Conservation (phyloP, 2,797 vertebrate genomes). For the Characodon lateralis region DNA sequence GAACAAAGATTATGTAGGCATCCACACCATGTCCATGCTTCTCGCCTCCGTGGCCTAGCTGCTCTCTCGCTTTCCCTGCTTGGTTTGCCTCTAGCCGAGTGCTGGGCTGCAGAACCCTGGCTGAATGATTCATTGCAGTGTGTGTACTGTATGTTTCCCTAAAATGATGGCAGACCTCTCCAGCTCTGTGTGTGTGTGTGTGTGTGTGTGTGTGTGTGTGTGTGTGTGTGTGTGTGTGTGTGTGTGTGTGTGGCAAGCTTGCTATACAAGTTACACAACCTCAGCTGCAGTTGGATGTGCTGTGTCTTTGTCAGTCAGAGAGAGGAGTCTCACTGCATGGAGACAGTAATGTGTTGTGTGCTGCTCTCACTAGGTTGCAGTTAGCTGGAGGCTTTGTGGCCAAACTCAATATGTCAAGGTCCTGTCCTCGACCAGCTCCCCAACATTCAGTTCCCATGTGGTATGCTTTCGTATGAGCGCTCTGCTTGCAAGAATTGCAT, state of each 20-base stretch:
- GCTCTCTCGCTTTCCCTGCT: conserved; percentile 69
- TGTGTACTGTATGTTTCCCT: conserved; percentile 48
- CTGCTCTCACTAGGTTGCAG: conserved; percentile 32
- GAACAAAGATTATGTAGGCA: conserved; percentile 39
- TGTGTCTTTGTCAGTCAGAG: conserved; percentile 63
- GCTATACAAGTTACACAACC: conserved; percentile 66
- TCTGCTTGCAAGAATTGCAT: not conserved
- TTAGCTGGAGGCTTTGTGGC: conserved; percentile 39
- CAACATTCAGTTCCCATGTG: conserved; percentile 9
- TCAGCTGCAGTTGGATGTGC: conserved; percentile 56
- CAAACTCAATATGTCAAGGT: conserved; percentile 44
- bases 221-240: conserved; percentile 12
- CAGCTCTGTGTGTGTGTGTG: conserved; percentile 8
- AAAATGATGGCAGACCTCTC: conserved; percentile 48
- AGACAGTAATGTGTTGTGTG: conserved; percentile 21
- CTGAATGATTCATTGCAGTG: conserved; percentile 69
- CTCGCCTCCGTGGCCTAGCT: conserved; percentile 62
- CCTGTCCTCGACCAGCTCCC: conserved; percentile 42
- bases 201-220: conserved; percentile 29
- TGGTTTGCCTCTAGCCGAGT: conserved; percentile 71
- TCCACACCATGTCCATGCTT: conserved; percentile 45
- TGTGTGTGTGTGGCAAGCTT: conserved; percentile 31
- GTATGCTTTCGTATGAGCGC: not conserved
- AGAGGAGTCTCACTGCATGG: conserved; percentile 47
- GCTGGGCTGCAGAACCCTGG: conserved; percentile 72